A percentile compares a stretch with the other conserved stretches of the same genome.
These are phyloP conservation scores for Idaea straminata DNA, from an alignment of 2,888 invertebrate genomes.

Conservation along the genomic window DNA sequence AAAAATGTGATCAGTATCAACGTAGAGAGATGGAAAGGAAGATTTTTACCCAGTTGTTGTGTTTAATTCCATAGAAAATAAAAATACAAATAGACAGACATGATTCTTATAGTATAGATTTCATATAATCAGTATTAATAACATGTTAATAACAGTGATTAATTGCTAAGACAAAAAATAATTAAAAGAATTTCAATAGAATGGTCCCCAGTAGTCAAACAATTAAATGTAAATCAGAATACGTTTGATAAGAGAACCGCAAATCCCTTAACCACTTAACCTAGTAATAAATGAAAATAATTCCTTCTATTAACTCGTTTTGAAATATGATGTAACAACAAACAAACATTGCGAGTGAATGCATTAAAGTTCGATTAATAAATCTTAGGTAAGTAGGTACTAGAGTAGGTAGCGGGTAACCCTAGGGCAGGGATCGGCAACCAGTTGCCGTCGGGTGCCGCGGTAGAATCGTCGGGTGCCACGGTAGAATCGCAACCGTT, in stretches of 20 bases:
- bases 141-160: neutral
- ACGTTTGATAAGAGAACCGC: neutral
- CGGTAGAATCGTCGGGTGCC: too few species aligned
- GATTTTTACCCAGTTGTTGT: too few species aligned
- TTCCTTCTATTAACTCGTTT: conserved; percentile 15
- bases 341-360: conserved; percentile 35
- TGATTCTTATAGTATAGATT: neutral
- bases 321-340: conserved; percentile 40
- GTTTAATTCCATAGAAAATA: too few species aligned
- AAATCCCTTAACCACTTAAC: conserved; percentile 14
- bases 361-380: conserved; percentile 10
- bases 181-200: neutral
- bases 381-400: neutral
- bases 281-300: conserved; percentile 21
- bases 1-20: too few species aligned
- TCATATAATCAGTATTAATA: neutral
- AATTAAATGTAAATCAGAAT: neutral
- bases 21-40: too few species aligned
- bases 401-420: too few species aligned
- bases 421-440: too few species aligned
- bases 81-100: too few species aligned
- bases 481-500: too few species aligned
- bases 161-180: neutral
- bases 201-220: neutral
- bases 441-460: too few species aligned